Evolutionary conservation across 2,888 invertebrate species (phyloP), one percentile per base, ranked within the genome.

Genomic region (Meliscaeva auricollis): DNA sequence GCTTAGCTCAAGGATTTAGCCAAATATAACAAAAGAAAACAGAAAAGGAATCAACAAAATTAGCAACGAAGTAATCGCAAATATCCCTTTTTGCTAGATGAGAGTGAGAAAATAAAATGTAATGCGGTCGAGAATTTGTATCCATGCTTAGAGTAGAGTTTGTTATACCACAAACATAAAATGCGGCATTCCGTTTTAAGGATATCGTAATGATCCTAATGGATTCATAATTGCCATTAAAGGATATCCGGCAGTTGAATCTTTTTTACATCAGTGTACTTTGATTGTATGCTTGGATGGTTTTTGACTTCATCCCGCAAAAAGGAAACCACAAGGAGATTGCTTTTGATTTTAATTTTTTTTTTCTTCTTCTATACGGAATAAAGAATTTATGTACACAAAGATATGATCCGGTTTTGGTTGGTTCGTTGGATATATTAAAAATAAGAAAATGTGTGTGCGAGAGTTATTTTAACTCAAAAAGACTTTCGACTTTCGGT

Each of bases 221-320:
- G 83, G 79, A 84, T 75, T 80, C 84, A 81, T 85, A 85, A 85
- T 85, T 80, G 72, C 81, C 52, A 72, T 76, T 66, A 38, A 73
- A 80, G 66, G 75, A 80, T 80, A 80, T 85, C 72, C 62, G 66
- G 54, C 30, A 54, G 72, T 69, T 73, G 75, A 72, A 72, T 84
- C 70, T 80, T 72, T 75, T 76, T 48, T 69, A 54, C 62, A 70
- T 76, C 64, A 74, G 56, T 54, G 35, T 62, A 66, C 62, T 64
- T 46, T 73, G 35, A 60, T 35, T 13, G 38, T 77, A 73, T 64
- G 35, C 74, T 44, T 80, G 20, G 68, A 44, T 73, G 54, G 60
- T 72, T 69, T 35, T 32, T 15, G n/a, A 0, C 17, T 64, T 30
- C 11, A 15, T 46, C 3, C 46, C 17, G 6, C 30, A 3, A 17